Conservation (phyloP, 2,888 invertebrate genomes). For the Arctia plantaginis region DNA sequence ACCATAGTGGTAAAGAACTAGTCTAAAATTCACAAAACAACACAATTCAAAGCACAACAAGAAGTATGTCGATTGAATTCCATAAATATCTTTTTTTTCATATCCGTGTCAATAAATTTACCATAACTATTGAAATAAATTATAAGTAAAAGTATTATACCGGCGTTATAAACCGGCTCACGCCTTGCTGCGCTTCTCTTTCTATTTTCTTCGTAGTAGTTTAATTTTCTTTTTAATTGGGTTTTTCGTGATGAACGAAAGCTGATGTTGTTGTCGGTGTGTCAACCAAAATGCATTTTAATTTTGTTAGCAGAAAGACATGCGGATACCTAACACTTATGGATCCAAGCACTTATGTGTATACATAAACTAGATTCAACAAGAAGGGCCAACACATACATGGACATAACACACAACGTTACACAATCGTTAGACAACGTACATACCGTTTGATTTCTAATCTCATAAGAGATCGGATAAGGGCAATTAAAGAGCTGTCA, state of each 20-base stretch:
- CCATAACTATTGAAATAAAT: background rate
- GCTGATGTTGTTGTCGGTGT: background rate
- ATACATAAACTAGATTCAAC: background rate
- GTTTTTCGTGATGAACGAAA: no score
- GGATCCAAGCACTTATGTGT: background rate
- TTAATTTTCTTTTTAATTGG: background rate
- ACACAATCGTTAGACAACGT: slow-evolving; percentile 33
- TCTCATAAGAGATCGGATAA: slow-evolving; percentile 19
- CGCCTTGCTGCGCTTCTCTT: background rate
- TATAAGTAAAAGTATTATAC: background rate
- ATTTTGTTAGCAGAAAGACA: no score
- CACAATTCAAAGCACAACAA: background rate
- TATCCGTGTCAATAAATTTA: no score
- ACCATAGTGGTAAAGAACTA: background rate
- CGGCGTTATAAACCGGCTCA: background rate
- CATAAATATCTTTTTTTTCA: no score
- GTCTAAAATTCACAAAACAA: background rate
- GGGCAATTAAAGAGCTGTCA: slow-evolving; percentile 53
- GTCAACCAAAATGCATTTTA: background rate
- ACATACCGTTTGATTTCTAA: slow-evolving; percentile 25
- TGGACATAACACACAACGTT: background rate
- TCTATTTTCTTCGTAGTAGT: background rate
- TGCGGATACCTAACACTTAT: background rate
- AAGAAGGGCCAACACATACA: slow-evolving; percentile 27
- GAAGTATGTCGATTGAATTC: background rate